phyloP scores from a whole-genome alignment of 2,797 vertebrate genomes.

The Enteromius unitaeniatus region DNA sequence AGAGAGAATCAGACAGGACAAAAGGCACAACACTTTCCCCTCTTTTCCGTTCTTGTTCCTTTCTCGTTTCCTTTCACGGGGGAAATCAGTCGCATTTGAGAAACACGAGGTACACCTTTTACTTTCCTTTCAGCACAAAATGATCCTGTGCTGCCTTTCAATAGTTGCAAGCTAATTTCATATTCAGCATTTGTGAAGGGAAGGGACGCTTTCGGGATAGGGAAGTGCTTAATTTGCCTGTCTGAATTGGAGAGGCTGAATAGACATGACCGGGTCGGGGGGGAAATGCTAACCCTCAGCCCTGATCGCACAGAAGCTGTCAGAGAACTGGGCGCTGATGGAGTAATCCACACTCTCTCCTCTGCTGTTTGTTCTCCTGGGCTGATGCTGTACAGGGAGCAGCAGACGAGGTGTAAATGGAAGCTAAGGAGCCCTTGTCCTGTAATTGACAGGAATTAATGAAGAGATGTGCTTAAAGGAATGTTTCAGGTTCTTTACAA shows the following conservation, averaged over 20 bases:
- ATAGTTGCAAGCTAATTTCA: conserved; percentile 96
- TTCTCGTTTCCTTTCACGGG: conserved; percentile 68
- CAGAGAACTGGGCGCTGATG: conserved; percentile 86
- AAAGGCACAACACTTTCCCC: conserved; percentile 51
- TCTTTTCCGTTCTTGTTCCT: conserved; percentile 34
- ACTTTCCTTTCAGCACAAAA: conserved; percentile 95
- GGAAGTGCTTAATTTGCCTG: conserved; percentile 87
- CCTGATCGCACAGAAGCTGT: conserved; percentile 84
- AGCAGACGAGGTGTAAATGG: conserved; percentile 48
- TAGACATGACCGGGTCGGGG: conserved; percentile 80
- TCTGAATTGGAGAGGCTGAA: conserved; percentile 81
- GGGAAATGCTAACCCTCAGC: conserved; percentile 88
- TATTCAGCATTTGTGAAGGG: conserved; percentile 85
- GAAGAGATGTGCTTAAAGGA: conserved; percentile 39
- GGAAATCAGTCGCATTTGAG: conserved; percentile 89
- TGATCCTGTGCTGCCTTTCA: conserved; percentile 94
- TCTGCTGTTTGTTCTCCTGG: conserved; percentile 78
- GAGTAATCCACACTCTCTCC: conserved; percentile 88
- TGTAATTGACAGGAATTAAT: conserved; percentile 44
- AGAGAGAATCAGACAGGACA: conserved; percentile 44
- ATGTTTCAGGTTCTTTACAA: not conserved
- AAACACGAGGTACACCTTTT: conserved; percentile 92
- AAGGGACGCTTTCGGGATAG: conserved; percentile 77
- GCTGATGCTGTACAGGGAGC: conserved; percentile 54
- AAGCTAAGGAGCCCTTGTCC: conserved; percentile 44